Base-by-base conservation (phyloP, 2,797 vertebrate species). In the Choloepus didactylus region DNA sequence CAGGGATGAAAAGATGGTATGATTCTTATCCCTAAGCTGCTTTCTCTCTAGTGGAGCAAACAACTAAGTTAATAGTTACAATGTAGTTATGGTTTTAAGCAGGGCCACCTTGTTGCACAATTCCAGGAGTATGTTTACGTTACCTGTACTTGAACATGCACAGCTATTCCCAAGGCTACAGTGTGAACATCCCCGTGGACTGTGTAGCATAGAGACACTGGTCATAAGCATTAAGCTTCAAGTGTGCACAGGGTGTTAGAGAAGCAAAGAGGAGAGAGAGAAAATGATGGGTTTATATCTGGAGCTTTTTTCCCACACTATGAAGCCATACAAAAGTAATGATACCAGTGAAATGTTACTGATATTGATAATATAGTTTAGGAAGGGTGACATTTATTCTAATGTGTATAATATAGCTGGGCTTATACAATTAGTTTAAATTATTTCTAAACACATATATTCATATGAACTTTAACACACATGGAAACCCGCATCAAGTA, bases 401-500 rank as follows among this genome's bases (percentile, higher is more conserved):
- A 76, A 82, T 49, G 11, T 41, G 9, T 46, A n/a, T 46, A 82
- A 87, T 19, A 85, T 21, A 76, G 7, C 6, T 72, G 51, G 25
- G 9, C 46, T 82, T 77, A 72, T 84, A 56, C 62, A 41, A 49
- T 70, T 87, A 16, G 67, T 67, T 67, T 81, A 76, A 31, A 59
- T 84, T 90, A 38, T 56, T 82, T 62, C 49, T 84, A 84, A 86
- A 84, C 18, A 44, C 35, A 89, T 4, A 67, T 93, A 82, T 93
- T 77, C 11, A 62, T 70, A 59, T 44, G 10, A 3, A 72, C 27
- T 14, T 93, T 59, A 75, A 80, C 29, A 88, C 9, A 88, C 10
- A 54, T 49, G 21, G 18, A 72, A 94, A 91, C 29, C 16, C 73
- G 21, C 77, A 77, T 62, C 6, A 69, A 79, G 51, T 25, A 85